Percentiles rank a stretch among this genome's conserved stretches.
Evolutionary conservation across 2,797 vertebrate species (phyloP).

Genomic region (Craterocephalus amniculus): DNA sequence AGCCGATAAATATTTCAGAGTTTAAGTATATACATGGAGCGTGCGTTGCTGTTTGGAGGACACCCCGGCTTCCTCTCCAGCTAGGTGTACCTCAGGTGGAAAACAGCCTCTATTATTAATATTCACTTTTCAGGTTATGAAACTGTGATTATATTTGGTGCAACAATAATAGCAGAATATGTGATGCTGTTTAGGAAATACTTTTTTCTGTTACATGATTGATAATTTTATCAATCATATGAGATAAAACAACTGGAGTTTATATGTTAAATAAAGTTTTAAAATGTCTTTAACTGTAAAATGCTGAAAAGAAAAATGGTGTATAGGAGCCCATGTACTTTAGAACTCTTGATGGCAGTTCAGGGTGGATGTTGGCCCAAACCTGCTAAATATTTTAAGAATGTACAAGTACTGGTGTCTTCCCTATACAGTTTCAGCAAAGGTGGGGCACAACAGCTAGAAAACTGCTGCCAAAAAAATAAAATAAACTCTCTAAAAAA

Average conservation of each 20-base stretch:
- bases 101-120: slow-evolving; percentile 60
- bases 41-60: slow-evolving; percentile 35
- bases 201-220: neutral
- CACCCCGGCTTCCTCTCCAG: slow-evolving; percentile 5
- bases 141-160: slow-evolving; percentile 36
- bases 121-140: slow-evolving; percentile 33
- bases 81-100: slow-evolving; percentile 38
- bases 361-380: slow-evolving; percentile 53
- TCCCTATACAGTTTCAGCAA: slow-evolving; percentile 42
- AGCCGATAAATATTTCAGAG: slow-evolving; percentile 71
- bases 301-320: slow-evolving; percentile 17
- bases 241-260: slow-evolving; percentile 1
- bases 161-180: slow-evolving; percentile 15
- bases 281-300: slow-evolving; percentile 4
- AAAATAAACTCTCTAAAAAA: slow-evolving; percentile 32
- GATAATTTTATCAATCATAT: neutral
- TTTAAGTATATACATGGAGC: slow-evolving; percentile 35
- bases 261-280: neutral
- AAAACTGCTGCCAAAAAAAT: slow-evolving; percentile 33
- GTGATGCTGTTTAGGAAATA: neutral
- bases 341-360: slow-evolving; percentile 40
- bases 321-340: slow-evolving; percentile 17
- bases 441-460: slow-evolving; percentile 19
- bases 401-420: slow-evolving; percentile 55
- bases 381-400: slow-evolving; percentile 72